Evolutionary conservation across 2,888 invertebrate species (phyloP), one percentile per base, ranked within the genome.

Genomic region (Dascillus cervinus): DNA sequence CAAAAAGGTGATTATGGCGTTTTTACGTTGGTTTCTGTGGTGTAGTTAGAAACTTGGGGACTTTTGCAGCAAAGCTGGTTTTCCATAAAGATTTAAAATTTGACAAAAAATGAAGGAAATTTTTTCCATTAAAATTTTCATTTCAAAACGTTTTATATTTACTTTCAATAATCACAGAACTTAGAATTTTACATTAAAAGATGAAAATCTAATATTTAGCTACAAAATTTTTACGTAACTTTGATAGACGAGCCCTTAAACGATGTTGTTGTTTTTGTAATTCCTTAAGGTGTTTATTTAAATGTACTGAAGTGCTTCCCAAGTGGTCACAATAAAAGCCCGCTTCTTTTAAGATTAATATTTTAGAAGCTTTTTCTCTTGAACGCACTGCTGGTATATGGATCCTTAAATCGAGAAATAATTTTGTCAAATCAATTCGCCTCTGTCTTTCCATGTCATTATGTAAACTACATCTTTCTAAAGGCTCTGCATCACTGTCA

Each of bases 391-490:
- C 80, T 4, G 92, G 92, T 29, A 92, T 82, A 46, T 82, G 72
- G 40, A 75, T 72, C 53, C 88, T 79, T 31, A 94, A 72, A 32
- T 80, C 77, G 50, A 89, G 87, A 62, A 91, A 92, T 21, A 84
- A 78, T 58, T 85, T 85, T 59, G 87, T 82, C 43, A 92, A 73
- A 48, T 90, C 89, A 50, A 91, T 84, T 45, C 94, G 77, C 45
- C 94, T 72, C 59, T 86, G 82, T 31, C 92, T 75, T 64, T 94
- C 94, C 85, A 92, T 87, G 59, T 89, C 85, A 64, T 94, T 94
- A 70, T 94, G 94, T 53, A 88, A 70, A 50, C 79, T 82, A 34
- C 91, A 77, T 56, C 87, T 87, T 53, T 86, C 86, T 42, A 75
- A 72, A 28, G 79, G 79, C 35, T 87, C 85, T 11, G 75, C 71